Base-by-base conservation (phyloP, 2,888 invertebrate species). In the Cyrtodaria siliqua region DNA sequence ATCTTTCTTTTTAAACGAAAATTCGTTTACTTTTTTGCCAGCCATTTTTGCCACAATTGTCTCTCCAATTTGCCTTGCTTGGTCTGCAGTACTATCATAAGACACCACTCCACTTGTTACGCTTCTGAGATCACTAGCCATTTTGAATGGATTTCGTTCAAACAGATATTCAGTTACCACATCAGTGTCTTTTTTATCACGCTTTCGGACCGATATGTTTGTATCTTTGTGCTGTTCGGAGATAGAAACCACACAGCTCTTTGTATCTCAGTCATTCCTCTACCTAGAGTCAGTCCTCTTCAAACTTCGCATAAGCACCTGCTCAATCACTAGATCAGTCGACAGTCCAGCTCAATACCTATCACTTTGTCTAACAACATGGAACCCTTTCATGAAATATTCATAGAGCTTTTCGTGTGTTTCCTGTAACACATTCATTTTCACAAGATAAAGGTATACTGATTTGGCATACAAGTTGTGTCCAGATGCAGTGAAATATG, bases 271-370 rank as follows among this genome's bases (percentile, higher is more conserved):
- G 61, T 38, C 78, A 83, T 72, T 6, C 83, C 81, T 20, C 78
- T 23, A 16, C n/a, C n/a, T n/a, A n/a, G n/a, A n/a, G n/a, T n/a
- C n/a, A n/a, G n/a, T n/a, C n/a, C n/a, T n/a, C n/a, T n/a, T n/a
- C n/a, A n/a, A n/a, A n/a, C n/a, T n/a, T 47, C 84, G 44, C 86
- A 86, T 85, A 0, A 87, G 38, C 8, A 60, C 57, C 26, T 76
- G 76, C 56, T 76, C 80, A 6, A 73, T 80, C 2, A 47, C 49
- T 8, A 70, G 56, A 52, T 80, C 70, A 0, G 76, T 64, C n/a
- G 70, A 73, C 14, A 76, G 50, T 9, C 75, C 72, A 27, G 52
- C 61, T 74, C 74, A 79, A 20, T 50, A 75, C 0, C 44, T 24
- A 20, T 71, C 47, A 27, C 59, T 64, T 9, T 63, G n/a, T 26